These are phyloP conservation scores for Tyrophagus putrescentiae DNA, from an alignment of 1,140 invertebrate genomes.

Conservation along the genomic window DNA sequence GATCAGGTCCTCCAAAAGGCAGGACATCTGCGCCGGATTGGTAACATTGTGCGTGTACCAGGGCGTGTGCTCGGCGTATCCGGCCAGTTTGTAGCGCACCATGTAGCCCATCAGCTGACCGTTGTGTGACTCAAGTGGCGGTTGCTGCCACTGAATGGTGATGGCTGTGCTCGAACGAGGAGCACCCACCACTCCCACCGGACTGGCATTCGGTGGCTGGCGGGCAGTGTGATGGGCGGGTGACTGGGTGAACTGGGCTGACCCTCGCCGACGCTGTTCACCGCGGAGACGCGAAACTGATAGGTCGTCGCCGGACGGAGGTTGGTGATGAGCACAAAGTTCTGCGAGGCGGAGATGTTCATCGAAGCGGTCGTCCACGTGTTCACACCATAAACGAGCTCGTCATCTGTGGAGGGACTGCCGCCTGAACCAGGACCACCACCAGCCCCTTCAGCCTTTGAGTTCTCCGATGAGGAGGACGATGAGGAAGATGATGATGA, in stretches of 20 bases:
- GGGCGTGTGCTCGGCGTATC: slow-evolving; percentile 66
- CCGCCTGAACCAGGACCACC: not conserved
- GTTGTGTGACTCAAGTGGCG: slow-evolving; percentile 77
- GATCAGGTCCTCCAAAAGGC: slow-evolving; percentile 78
- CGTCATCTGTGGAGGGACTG: not conserved
- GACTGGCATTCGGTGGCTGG: slow-evolving; percentile 64
- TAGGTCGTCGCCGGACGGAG: slow-evolving; percentile 85
- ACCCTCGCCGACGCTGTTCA: slow-evolving; percentile 86
- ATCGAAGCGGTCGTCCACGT: slow-evolving; percentile 77
- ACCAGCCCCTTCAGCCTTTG: not conserved
- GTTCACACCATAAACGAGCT: slow-evolving; percentile 15
- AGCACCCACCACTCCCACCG: slow-evolving; percentile 72
- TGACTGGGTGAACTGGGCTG: slow-evolving; percentile 49
- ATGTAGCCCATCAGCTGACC: slow-evolving; percentile 86
- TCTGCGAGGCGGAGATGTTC: slow-evolving; percentile 61
- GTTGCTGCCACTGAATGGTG: slow-evolving; percentile 92
- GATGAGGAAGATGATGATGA: too few species aligned
- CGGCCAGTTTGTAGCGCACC: slow-evolving; percentile 71
- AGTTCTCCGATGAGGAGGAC: not conserved
- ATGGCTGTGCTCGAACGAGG: slow-evolving; percentile 84
- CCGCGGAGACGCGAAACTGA: slow-evolving; percentile 84
- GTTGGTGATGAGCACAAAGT: slow-evolving; percentile 63
- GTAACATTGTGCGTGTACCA: slow-evolving; percentile 80
- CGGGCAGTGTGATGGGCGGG: slow-evolving; percentile 22
- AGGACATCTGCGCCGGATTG: slow-evolving; percentile 79